Percentiles rank a stretch among this genome's conserved stretches.
Evolutionary conservation across 2,113 vertebrate species (phyloP).

Genomic region (Eolophus roseicapilla): DNA sequence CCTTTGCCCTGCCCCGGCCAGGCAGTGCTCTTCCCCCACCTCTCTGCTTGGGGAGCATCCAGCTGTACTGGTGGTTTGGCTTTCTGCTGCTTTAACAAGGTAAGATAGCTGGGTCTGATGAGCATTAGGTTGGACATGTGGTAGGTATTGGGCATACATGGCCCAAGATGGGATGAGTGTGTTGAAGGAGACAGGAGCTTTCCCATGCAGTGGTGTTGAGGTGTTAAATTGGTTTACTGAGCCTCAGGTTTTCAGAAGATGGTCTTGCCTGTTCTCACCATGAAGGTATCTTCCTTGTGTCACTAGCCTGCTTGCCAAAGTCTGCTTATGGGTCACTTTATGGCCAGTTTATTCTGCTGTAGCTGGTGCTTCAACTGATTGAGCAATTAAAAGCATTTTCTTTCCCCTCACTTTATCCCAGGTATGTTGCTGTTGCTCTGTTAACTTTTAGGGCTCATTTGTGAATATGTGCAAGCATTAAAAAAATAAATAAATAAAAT

Average conservation of each 20-base stretch:
- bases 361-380: background rate
- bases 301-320: background rate
- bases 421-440: background rate
- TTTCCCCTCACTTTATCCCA: background rate
- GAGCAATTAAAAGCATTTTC: background rate
- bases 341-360: background rate
- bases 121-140: fast-evolving
- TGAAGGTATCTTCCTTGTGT: background rate
- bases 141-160: background rate
- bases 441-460: background rate
- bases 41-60: background rate
- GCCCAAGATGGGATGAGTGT: background rate
- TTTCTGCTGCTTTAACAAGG: background rate
- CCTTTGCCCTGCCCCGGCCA: background rate
- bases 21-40: background rate
- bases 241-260: background rate
- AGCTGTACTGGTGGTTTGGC: fast-evolving
- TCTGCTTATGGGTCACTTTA: background rate
- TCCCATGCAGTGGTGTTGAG: background rate
- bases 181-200: background rate
- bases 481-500: background rate
- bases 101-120: background rate
- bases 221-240: background rate
- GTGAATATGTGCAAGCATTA: background rate
- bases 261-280: background rate